Conservation (phyloP, 2,888 invertebrate species). For the Chamaedrilus cognettii region DNA sequence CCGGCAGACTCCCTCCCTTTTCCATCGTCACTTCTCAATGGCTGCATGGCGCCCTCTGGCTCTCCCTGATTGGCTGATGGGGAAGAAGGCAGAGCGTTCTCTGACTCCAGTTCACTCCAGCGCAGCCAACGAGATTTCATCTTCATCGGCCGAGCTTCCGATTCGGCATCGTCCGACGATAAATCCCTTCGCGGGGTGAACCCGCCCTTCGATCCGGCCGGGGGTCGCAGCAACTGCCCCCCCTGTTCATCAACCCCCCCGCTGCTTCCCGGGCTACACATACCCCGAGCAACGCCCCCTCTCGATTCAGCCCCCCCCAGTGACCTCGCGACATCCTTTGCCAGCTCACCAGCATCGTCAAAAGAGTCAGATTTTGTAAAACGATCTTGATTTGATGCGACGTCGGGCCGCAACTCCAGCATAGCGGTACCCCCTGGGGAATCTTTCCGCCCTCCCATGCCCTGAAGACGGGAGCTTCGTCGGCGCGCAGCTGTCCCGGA, state of each 20-base stretch:
- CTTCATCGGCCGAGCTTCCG: conserved; percentile 28
- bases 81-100: not conserved
- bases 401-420: no score
- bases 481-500: no score
- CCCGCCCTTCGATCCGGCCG: not conserved
- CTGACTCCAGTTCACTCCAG: conserved; percentile 36
- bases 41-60: not conserved
- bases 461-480: no score
- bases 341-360: not conserved
- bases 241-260: not conserved
- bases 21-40: no score
- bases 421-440: no score
- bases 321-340: no score
- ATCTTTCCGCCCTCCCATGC: no score
- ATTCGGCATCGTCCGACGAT: not conserved
- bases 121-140: conserved; percentile 40
- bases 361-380: not conserved
- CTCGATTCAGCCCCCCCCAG: not conserved
- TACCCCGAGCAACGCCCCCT: not conserved
- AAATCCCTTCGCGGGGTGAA: not conserved
- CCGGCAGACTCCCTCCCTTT: not conserved
- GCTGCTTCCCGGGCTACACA: not conserved
- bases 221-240: not conserved
- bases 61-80: not conserved
- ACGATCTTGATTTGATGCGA: no score